Evolutionary conservation across 2,113 vertebrate species (phyloP).

Genomic region (Platanista minor): DNA sequence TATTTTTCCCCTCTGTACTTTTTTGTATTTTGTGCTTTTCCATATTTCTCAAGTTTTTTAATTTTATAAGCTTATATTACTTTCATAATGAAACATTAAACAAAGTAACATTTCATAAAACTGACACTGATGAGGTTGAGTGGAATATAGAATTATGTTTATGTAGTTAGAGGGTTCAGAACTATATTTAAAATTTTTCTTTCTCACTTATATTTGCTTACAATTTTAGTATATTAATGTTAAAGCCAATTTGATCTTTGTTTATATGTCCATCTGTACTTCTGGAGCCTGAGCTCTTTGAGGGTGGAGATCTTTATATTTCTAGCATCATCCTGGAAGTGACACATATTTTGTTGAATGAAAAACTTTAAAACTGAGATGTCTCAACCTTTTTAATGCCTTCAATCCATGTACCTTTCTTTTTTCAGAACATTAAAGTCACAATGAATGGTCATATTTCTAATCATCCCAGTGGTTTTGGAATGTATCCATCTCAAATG

Average conservation of each 20-base stretch:
- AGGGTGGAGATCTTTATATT: background rate
- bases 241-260: background rate
- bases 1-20: background rate
- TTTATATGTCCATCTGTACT: background rate
- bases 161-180: background rate
- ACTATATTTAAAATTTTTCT: background rate
- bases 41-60: background rate
- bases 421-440: constrained; percentile 28
- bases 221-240: background rate
- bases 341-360: constrained; percentile 20
- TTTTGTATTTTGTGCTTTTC: background rate
- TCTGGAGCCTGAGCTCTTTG: background rate
- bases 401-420: constrained; percentile 40
- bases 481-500: constrained; percentile 80
- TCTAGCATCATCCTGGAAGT: background rate
- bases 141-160: background rate
- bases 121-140: background rate
- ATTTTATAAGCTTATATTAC: background rate
- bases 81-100: background rate
- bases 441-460: constrained; percentile 84
- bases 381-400: background rate
- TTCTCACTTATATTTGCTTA: background rate
- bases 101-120: background rate
- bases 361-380: background rate
- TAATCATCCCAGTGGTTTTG: constrained; percentile 77